Conservation (phyloP, 2,888 invertebrate species). For the Catocala nupta region DNA sequence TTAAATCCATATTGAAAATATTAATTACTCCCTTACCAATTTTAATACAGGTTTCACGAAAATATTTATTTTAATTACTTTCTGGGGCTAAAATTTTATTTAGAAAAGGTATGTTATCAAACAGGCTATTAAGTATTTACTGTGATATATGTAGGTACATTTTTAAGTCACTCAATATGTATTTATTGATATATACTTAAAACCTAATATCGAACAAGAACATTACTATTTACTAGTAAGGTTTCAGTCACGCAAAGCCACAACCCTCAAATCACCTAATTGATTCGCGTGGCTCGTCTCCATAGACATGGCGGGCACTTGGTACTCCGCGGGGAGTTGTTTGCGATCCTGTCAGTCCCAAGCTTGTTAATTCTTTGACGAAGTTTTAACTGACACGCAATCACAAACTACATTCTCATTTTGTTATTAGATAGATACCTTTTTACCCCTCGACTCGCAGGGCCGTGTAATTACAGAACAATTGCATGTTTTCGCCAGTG, state of each 20-base stretch:
- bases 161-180: background rate
- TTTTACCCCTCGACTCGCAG: too few relatives aligned
- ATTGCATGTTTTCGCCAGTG: too few relatives aligned
- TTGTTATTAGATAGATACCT: background rate
- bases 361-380: slow-evolving; percentile 65
- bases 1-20: too few relatives aligned
- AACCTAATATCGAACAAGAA: slow-evolving; percentile 8
- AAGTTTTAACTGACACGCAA: slow-evolving; percentile 61
- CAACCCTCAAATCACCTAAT: slow-evolving; percentile 74
- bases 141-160: background rate
- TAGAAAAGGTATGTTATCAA: too few relatives aligned
- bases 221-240: slow-evolving; percentile 51
- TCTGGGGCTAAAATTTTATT: too few relatives aligned
- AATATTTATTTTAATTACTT: too few relatives aligned
- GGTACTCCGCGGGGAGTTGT: slow-evolving; percentile 57
- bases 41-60: too few relatives aligned
- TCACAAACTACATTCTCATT: slow-evolving; percentile 8
- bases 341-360: slow-evolving; percentile 58
- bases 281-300: slow-evolving; percentile 69
- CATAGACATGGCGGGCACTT: slow-evolving; percentile 53
- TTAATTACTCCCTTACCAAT: too few relatives aligned
- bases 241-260: slow-evolving; percentile 62
- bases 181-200: background rate
- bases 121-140: background rate
- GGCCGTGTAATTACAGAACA: too few relatives aligned